Evolutionary conservation across 2,797 vertebrate genomes (phyloP), one percentile per base, ranked within the genome.

Genomic region (Fistularia commersonii): DNA sequence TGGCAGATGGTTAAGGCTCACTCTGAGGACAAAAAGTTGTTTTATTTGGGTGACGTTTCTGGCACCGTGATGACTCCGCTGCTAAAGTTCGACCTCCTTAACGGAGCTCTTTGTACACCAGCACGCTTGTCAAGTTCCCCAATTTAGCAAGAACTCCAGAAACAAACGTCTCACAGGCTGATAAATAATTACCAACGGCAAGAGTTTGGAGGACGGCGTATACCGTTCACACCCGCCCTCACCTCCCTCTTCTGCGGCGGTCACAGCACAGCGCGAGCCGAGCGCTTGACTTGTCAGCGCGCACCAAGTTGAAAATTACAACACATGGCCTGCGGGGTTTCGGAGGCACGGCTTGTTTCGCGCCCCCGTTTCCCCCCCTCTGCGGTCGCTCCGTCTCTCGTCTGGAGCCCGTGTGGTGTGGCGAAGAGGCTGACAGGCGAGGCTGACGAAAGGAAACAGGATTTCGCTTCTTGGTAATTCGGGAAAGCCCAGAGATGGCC

Each of bases 201-300:
- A n/a, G n/a, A n/a, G n/a, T n/a, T n/a, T n/a, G n/a, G n/a, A n/a
- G n/a, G n/a, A n/a, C n/a, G n/a, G n/a, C n/a, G n/a, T n/a, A n/a
- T n/a, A 39, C 10, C 15, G 34, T 9, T n/a, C 43, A 15, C 10
- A 3, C 3, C 39, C 15, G 23, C 5, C 63, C 51, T 31, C 32
- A n/a, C 58, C 36, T 45, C 5, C 0, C 51, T 41, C 53, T 66
- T 38, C 50, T 39, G 14, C 8, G 61, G 46, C 64, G 43, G 45
- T 54, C 37, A 12, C 50, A 36, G 32, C 4, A 23, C 40, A 1
- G 11, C 54, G 61, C 74, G 69, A 34, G 58, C 44, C 48, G 41
- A 75, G 63, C 73, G 79, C 81, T 75, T 81, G 79, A 87, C 66
- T 46, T 64, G 77, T 76, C 79, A 76, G 74, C 49, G 80, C 62